phyloP scores from a whole-genome alignment of 2,113 vertebrate species.

The Burhinus oedicnemus region DNA sequence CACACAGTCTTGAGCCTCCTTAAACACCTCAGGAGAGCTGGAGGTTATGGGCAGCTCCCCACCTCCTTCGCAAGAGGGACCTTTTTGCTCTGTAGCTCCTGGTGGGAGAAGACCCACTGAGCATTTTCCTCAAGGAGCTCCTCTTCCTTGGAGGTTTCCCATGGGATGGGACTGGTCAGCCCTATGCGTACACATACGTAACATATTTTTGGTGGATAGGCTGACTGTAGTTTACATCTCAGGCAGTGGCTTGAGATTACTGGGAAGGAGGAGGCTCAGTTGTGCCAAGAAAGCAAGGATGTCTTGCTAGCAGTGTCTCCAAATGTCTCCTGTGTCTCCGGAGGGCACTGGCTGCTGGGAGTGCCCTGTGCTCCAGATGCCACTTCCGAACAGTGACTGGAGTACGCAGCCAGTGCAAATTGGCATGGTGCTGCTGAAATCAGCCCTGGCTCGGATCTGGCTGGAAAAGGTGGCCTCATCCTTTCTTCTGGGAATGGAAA shows the following conservation, averaged over 20 bases:
- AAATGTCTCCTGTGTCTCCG: accelerated
- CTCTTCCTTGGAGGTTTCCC: background rate
- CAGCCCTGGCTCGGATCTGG: background rate
- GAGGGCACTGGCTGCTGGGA: background rate
- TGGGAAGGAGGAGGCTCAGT: background rate
- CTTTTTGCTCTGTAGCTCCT: background rate
- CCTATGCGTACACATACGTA: too few species aligned
- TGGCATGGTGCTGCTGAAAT: accelerated
- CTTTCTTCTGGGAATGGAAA: constrained; percentile 2
- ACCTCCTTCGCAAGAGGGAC: background rate
- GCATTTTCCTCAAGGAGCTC: background rate
- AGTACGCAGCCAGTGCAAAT: background rate
- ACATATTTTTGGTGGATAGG: background rate
- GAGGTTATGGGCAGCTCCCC: background rate
- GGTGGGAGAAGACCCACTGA: background rate
- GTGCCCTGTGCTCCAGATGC: background rate
- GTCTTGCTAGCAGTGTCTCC: background rate
- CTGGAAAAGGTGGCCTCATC: background rate
- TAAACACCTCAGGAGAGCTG: background rate
- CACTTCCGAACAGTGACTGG: accelerated
- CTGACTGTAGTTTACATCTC: background rate
- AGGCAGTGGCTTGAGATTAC: background rate
- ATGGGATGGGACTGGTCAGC: background rate
- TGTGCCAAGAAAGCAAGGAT: background rate
- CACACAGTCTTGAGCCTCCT: background rate